Base-by-base conservation (phyloP, 2,797 vertebrate species). In the Remorina albescens region DNA sequence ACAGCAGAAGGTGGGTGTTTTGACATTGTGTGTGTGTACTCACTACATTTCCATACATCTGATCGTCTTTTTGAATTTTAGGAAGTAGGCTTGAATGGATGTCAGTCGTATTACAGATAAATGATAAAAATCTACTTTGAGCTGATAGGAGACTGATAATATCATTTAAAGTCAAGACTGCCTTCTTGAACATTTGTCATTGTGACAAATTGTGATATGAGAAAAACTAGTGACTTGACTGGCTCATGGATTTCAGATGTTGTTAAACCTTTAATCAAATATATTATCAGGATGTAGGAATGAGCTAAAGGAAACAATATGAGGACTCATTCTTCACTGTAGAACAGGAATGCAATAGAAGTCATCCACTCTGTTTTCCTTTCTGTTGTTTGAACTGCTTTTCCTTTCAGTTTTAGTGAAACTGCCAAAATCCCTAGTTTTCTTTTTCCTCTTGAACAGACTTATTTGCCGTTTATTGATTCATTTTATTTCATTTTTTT, bases 391-490 rank as follows among this genome's bases (percentile, higher is more conserved):
- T 56, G 12, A n/a, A 11, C 12, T 50, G 15, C 13, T 67, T 79
- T 71, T 44, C 21, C 63, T 65, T 67, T 57, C 8, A 51, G 8
- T 44, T 53, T 39, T 3, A 46, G 56, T 47, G 19, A 69, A 76
- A 25, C n/a, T 54, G 34, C 46, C 37, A 54, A 76, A 28, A 60
- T 63, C 18, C 62, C 21, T 72, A 49, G 25, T 77, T 80, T 71
- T 71, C 64, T 49, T 54, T 28, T 10, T 25, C 50, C 16, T 21
- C 26, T 58, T 55, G 28, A 18, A 63, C 2, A 54, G 32, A 36
- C 21, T 69, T 65, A 51, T 47, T 60, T 65, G 0, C 59, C 42
- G 26, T 71, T 71, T 47, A 59, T 70, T 58, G 34, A 66, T 58
- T 68, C 32, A 55, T 69, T 30, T 34, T 8, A 19, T 47, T 26